phyloP scores from a whole-genome alignment of 2,797 vertebrate species.

The Tarsius wallacei region DNA sequence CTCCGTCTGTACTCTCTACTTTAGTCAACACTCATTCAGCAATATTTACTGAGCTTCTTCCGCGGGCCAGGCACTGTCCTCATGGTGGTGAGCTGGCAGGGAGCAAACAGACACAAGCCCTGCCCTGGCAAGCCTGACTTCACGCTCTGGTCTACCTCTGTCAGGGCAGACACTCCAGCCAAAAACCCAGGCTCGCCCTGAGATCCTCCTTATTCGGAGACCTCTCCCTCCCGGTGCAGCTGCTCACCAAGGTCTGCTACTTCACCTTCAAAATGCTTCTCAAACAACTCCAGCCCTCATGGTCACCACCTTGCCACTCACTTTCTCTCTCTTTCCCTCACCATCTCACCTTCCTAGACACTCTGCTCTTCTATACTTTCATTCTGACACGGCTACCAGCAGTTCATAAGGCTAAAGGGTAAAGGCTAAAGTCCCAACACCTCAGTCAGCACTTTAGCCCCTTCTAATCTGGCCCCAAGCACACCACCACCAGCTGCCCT shows the following conservation, averaged over 20 bases:
- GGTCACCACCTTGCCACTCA: fast-evolving
- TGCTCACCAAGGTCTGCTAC: not conserved
- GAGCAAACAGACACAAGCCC: fast-evolving
- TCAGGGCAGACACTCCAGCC: not conserved
- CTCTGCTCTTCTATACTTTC: not conserved
- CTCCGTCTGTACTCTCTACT: not conserved
- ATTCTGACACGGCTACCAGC: not conserved
- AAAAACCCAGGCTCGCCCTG: not conserved
- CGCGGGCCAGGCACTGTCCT: not conserved
- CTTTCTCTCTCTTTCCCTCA: not conserved
- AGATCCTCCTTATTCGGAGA: not conserved
- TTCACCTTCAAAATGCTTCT: not conserved
- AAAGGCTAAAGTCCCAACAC: not conserved
- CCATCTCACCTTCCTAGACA: not conserved
- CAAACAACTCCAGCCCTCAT: too few species aligned
- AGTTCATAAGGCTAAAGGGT: not conserved
- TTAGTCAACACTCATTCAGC: not conserved
- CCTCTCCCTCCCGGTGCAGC: not conserved
- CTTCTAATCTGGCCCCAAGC: not conserved
- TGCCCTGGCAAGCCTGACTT: not conserved
- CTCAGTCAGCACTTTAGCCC: not conserved
- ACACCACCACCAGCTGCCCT: fast-evolving
- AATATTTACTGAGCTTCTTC: not conserved
- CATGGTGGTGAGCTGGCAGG: fast-evolving
- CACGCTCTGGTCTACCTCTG: not conserved